Percentiles rank a stretch among this genome's conserved stretches.
Evolutionary conservation across 1,140 invertebrate genomes (phyloP).

Genomic region (Prorops nasuta): DNA sequence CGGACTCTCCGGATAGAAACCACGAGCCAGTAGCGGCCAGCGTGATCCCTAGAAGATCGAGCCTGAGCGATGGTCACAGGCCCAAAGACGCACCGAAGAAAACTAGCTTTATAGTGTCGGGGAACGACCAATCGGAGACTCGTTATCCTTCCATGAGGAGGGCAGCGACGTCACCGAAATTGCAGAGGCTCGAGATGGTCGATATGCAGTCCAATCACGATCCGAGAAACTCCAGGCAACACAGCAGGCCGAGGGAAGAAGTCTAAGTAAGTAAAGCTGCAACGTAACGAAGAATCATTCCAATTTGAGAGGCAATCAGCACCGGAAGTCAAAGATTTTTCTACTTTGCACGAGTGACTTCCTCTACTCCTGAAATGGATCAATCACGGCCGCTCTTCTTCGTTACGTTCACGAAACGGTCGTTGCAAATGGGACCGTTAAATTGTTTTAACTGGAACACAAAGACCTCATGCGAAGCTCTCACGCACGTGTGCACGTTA

Average conservation of each 20-base stretch:
- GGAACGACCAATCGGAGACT: neutral
- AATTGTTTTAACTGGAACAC: conserved; percentile 33
- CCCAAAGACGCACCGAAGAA: conserved; percentile 20
- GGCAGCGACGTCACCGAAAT: neutral
- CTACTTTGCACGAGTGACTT: no score
- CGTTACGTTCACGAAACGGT: conserved; percentile 10
- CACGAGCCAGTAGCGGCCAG: conserved; percentile 12
- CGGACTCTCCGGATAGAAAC: conserved; percentile 17
- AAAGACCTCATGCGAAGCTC: conserved; percentile 30
- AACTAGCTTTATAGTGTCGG: conserved; percentile 30
- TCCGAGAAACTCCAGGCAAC: no score
- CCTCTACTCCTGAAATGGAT: conserved; percentile 1
- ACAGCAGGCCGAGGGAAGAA: conserved; percentile 21
- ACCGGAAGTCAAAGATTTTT: no score
- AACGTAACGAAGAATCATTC: neutral
- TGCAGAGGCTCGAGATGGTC: no score
- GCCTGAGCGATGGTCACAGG: conserved; percentile 21
- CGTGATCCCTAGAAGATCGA: conserved; percentile 18
- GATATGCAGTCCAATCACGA: no score
- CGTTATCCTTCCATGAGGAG: neutral
- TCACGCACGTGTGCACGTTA: conserved; percentile 11
- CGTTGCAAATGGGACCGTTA: conserved; percentile 9
- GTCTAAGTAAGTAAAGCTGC: conserved; percentile 28
- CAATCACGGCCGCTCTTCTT: conserved; percentile 13
- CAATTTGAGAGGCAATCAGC: no score